phyloP scores from a whole-genome alignment of 2,113 vertebrate genomes.

The Thunnus maccoyii region DNA sequence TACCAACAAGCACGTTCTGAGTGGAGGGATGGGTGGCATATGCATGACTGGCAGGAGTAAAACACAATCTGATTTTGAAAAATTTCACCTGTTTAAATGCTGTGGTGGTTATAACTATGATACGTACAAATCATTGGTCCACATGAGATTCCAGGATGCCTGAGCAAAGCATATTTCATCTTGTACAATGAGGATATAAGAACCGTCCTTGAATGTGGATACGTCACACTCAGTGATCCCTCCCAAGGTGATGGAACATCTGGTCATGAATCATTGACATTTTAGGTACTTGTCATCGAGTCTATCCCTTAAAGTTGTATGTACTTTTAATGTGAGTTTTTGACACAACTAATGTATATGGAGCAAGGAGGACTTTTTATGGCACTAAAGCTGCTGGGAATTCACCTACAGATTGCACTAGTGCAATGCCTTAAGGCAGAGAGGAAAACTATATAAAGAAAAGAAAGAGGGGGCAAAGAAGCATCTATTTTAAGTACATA shows the following conservation, averaged over 20 bases:
- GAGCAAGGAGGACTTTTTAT: conserved; percentile 35
- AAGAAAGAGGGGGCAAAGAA: conserved; percentile 1
- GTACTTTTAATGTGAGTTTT: conserved; percentile 49
- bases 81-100: conserved; percentile 17
- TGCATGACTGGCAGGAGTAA: no score
- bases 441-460: conserved; percentile 4
- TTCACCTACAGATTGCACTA: conserved; percentile 40
- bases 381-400: conserved; percentile 24
- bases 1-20: neutral
- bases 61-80: neutral
- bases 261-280: conserved; percentile 70
- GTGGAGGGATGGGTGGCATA: no score
- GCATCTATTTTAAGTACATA: conserved; percentile 39
- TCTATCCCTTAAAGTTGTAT: conserved; percentile 45
- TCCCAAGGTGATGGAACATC: conserved; percentile 57
- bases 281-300: conserved; percentile 51
- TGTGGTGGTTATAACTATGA: conserved; percentile 31
- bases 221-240: conserved; percentile 35
- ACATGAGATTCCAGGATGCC: conserved; percentile 14
- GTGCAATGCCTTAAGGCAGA: conserved; percentile 38
- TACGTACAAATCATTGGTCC: conserved; percentile 14
- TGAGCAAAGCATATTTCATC: conserved; percentile 45
- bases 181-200: conserved; percentile 39
- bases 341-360: conserved; percentile 49
- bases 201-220: conserved; percentile 67